These are phyloP conservation scores for Corvus moneduloides DNA, from an alignment of 2,113 vertebrate species.

Conservation along the genomic window DNA sequence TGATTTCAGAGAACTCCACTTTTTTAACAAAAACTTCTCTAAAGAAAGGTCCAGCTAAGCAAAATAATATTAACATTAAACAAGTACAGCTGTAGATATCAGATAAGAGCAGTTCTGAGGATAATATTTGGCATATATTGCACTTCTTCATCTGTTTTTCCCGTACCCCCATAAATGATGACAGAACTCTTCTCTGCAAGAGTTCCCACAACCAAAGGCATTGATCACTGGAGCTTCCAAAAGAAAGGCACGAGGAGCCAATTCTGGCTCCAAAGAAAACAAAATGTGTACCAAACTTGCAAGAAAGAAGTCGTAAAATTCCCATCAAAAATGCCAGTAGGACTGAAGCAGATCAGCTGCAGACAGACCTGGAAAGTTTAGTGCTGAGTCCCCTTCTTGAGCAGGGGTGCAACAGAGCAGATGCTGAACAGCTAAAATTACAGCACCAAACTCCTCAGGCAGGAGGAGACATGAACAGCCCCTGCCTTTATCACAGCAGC, in stretches of 20 bases:
- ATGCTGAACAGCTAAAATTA: not conserved
- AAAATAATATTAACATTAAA: constrained; percentile 57
- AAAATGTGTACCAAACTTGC: constrained; percentile 32
- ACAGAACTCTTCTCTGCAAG: constrained; percentile 48
- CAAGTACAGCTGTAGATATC: constrained; percentile 59
- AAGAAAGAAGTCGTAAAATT: constrained; percentile 20
- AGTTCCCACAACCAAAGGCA: constrained; percentile 59
- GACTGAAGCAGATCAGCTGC: constrained; percentile 9
- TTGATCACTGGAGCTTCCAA: constrained; percentile 59
- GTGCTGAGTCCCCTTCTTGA: not conserved
- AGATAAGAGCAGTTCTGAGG: constrained; percentile 48
- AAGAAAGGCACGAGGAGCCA: constrained; percentile 36
- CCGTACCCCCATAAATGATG: constrained; percentile 57
- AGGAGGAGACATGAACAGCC: not conserved
- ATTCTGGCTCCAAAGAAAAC: constrained; percentile 48
- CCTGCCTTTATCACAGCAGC: not conserved
- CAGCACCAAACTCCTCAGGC: not conserved
- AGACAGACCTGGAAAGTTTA: constrained; percentile 38
- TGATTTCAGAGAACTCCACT: not conserved
- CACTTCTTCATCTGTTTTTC: constrained; percentile 46
- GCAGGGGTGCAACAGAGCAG: not conserved
- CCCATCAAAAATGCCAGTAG: constrained; percentile 53
- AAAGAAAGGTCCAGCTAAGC: constrained; percentile 13
- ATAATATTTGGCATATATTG: constrained; percentile 30
- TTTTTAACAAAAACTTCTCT: not conserved